These are phyloP conservation scores for Poeciliopsis prolifica DNA, from an alignment of 2,113 vertebrate genomes.

Conservation along the genomic window DNA sequence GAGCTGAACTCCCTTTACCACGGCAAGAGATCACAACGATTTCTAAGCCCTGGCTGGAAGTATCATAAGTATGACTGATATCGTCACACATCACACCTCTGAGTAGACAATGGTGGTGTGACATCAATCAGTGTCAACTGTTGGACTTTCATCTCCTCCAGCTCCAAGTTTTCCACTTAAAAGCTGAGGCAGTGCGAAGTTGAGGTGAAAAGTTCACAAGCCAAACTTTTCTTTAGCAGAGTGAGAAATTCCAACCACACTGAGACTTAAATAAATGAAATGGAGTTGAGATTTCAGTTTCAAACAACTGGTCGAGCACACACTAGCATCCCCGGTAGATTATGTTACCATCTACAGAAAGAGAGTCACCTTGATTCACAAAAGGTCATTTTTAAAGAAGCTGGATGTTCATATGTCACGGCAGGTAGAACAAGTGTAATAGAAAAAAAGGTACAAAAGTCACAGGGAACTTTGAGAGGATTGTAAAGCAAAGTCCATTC, in stretches of 20 bases:
- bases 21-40: constrained; percentile 43
- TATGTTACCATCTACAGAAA: too few species aligned
- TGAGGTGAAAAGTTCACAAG: constrained; percentile 42
- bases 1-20: constrained; percentile 25
- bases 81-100: constrained; percentile 9
- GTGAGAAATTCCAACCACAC: neutral
- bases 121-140: constrained; percentile 48
- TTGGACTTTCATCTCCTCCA: constrained; percentile 55
- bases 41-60: constrained; percentile 40
- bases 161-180: constrained; percentile 60
- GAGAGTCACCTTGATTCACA: neutral
- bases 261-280: too few species aligned
- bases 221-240: constrained; percentile 6
- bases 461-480: neutral
- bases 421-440: neutral
- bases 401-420: neutral
- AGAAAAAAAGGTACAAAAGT: neutral
- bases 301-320: too few species aligned
- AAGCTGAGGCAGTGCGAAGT: constrained; percentile 51
- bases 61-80: constrained; percentile 33
- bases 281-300: too few species aligned
- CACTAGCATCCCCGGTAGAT: too few species aligned
- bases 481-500: too few species aligned
- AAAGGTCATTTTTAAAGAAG: neutral
- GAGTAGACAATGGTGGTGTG: constrained; percentile 19